A percentile compares a stretch with the other conserved stretches of the same genome.
Conservation (phyloP, 64 coral and sea anemone genomes). For the Montipora cactus region DNA sequence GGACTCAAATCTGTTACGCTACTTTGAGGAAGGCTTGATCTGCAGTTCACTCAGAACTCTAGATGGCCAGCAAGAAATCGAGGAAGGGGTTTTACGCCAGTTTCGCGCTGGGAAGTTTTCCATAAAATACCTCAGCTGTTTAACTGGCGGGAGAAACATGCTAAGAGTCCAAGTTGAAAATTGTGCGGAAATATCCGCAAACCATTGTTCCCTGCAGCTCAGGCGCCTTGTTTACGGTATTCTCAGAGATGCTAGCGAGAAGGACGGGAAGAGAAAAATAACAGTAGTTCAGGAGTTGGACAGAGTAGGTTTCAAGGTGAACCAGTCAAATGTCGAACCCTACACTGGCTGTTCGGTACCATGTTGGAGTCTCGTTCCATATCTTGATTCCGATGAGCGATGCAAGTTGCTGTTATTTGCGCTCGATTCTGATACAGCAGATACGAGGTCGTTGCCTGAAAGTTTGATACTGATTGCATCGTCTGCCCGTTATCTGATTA, state of each 20-base stretch:
- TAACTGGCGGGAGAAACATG: constrained; percentile 46
- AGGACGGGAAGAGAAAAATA: background rate
- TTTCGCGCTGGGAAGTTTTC: constrained; percentile 75
- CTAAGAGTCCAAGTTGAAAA: constrained; percentile 72
- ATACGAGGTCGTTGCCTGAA: constrained; percentile 21
- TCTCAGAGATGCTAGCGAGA: constrained; percentile 13
- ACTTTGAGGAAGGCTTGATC: constrained; percentile 38
- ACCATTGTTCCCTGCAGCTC: constrained; percentile 53
- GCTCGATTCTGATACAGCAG: constrained; percentile 34
- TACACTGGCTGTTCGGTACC: constrained; percentile 32
- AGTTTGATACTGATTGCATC: constrained; percentile 50
- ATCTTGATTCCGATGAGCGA: constrained; percentile 4
- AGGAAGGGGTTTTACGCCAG: constrained; percentile 36
- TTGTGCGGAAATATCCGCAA: constrained; percentile 55
- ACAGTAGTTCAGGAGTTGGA: constrained; percentile 55
- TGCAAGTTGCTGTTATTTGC: constrained; percentile 19
- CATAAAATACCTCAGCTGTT: constrained; percentile 38
- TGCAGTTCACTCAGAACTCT: constrained; percentile 38
- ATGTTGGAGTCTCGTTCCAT: constrained; percentile 16
- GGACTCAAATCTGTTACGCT: constrained; percentile 31
- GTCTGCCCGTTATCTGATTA: constrained; percentile 66
- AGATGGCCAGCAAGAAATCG: constrained; percentile 6
- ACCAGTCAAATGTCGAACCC: constrained; percentile 25
- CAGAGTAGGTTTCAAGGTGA: constrained; percentile 38
- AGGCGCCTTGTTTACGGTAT: constrained; percentile 66